Evolutionary conservation across 2,888 invertebrate species (phyloP), one percentile per base, ranked within the genome.

Genomic region (Mythimna impura): DNA sequence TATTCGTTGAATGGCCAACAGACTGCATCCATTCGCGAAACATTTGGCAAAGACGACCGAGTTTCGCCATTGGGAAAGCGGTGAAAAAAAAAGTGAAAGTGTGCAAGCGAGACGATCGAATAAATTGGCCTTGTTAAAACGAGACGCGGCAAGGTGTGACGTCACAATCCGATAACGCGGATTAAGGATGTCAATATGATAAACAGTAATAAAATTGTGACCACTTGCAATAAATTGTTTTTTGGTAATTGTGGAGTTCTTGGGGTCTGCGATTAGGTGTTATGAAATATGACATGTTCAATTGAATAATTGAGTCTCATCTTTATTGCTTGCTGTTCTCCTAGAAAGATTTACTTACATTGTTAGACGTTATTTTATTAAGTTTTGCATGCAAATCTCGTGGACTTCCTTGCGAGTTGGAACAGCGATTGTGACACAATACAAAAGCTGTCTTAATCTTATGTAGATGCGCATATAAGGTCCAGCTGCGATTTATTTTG

Each of bases 21-120:
- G 73, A 71, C 71, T 75, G 76, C 72, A 85, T 86, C 84, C 78
- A 84, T 91, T 90, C 90, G 90, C 90, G 79, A 91, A 93, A 92
- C 90, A 93, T 94, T 94, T 93, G 93, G 94, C 94, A 92, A 90
- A 90, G 89, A 78, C 91, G 91, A 85, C 90, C 91, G 92, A 92
- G 93, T 93, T 94, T 91, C 93, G 91, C 91, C 91, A 93, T 94
- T 93, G 93, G 92, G 95, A 95, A 95, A 95, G 95, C 92, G 89
- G 90, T 89, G 89, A 92, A 93, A 94, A 80, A n/a, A 93, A 94
- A 94, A 95, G 95, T 94, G 95, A 95, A 95, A 95, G 95, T 89
- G 91, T 70, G 86, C 89, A 87, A 93, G 88, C 80, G 91, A 88
- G 93, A 94, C 84, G 78, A 81, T 74, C 63, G 40, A 72, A 75